Percentiles rank a stretch among this genome's conserved stretches.
phyloP scores from a whole-genome alignment of 2,888 invertebrate genomes.

The Nomada goodeniana region DNA sequence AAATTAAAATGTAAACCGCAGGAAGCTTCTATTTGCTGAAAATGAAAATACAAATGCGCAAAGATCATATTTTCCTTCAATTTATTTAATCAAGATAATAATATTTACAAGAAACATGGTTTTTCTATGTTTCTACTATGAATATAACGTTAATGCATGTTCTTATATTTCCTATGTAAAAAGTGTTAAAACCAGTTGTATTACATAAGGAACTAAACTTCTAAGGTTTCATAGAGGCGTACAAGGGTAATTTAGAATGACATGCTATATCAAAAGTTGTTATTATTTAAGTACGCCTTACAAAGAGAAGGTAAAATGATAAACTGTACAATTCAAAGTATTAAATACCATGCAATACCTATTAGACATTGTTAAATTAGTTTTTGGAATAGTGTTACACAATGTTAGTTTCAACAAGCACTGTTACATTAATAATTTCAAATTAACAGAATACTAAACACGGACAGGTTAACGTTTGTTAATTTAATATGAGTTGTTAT shows the following conservation, averaged over 20 bases:
- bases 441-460: slow-evolving; percentile 1
- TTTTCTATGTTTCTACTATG: not conserved
- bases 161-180: slow-evolving; percentile 10
- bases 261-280: slow-evolving; percentile 30
- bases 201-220: slow-evolving; percentile 36
- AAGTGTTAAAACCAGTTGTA: slow-evolving; percentile 26
- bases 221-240: slow-evolving; percentile 24
- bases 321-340: not conserved
- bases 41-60: slow-evolving; percentile 21
- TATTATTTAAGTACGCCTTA: slow-evolving; percentile 17
- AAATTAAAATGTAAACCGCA: slow-evolving; percentile 22
- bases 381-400: slow-evolving; percentile 5
- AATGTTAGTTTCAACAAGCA: slow-evolving; percentile 19
- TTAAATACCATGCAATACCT: slow-evolving; percentile 38
- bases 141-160: not conserved
- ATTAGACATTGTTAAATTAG: slow-evolving; percentile 12
- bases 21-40: not conserved
- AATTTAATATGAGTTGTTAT: slow-evolving; percentile 37
- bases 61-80: not conserved
- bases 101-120: slow-evolving; percentile 10
- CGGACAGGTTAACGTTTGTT: slow-evolving; percentile 28
- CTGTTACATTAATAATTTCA: slow-evolving; percentile 13
- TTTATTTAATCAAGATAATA: slow-evolving; percentile 16
- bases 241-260: slow-evolving; percentile 11
- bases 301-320: slow-evolving; percentile 1